These are phyloP conservation scores for Candidula unifasciata DNA, from an alignment of 2,888 invertebrate genomes.

Conservation along the genomic window DNA sequence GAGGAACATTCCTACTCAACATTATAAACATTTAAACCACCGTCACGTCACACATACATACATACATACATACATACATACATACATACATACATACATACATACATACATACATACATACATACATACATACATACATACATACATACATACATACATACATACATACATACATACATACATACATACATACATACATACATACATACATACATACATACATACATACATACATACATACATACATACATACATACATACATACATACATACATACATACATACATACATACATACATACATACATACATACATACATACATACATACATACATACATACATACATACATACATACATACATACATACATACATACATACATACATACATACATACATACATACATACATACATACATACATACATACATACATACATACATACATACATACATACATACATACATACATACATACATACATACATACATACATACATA, in stretches of 20 bases:
- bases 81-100: constrained; percentile 2
- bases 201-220: constrained; percentile 4
- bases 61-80: constrained; percentile 19
- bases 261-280: too few species aligned
- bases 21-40: too few species aligned
- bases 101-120: constrained; percentile 3
- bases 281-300: too few species aligned
- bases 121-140: not conserved
- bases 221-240: constrained; percentile 1
- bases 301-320: too few species aligned
- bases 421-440: too few species aligned
- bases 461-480: too few species aligned
- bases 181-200: not conserved
- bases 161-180: not conserved
- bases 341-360: not conserved
- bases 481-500: too few species aligned
- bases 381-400: constrained; percentile 1
- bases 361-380: constrained; percentile 4
- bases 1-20: too few species aligned
- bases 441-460: too few species aligned
- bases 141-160: not conserved
- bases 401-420: not conserved
- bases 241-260: not conserved
- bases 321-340: too few species aligned
- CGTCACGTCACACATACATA: not conserved